Conservation (phyloP, 2,113 vertebrate species). For the Recurvirostra avosetta region DNA sequence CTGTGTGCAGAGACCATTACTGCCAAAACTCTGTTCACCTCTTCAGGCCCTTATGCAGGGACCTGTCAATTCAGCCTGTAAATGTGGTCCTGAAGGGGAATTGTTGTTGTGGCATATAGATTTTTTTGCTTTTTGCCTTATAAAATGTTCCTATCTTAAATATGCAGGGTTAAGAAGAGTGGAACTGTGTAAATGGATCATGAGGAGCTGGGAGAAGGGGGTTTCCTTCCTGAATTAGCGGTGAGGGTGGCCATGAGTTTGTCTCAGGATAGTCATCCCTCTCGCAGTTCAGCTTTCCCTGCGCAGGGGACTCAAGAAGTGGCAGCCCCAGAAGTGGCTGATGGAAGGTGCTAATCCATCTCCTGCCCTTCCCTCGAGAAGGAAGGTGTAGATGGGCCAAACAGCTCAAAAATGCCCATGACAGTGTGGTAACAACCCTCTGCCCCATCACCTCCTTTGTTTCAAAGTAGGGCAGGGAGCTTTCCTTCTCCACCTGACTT, state of each 20-base stretch:
- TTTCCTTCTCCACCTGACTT: background rate
- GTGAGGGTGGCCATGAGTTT: background rate
- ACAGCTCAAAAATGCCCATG: background rate
- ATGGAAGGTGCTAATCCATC: background rate
- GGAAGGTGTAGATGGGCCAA: slow-evolving; percentile 9
- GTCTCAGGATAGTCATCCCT: accelerated
- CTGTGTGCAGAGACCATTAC: background rate
- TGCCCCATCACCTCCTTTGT: background rate
- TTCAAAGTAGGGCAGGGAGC: background rate
- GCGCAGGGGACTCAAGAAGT: background rate
- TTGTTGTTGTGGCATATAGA: accelerated
- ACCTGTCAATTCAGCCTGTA: background rate
- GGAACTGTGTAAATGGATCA: background rate
- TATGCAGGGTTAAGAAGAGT: background rate
- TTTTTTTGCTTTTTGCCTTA: background rate
- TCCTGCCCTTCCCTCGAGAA: background rate
- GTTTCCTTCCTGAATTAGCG: background rate
- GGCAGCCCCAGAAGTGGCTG: background rate
- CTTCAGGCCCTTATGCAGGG: background rate
- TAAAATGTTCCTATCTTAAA: accelerated
- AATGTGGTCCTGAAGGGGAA: background rate
- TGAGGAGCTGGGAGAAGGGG: background rate
- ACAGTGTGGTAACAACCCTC: background rate
- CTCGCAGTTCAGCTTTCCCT: background rate
- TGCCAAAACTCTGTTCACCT: background rate